phyloP scores from a whole-genome alignment of 2,888 invertebrate genomes.

The Caenorhabditis sp. region DNA sequence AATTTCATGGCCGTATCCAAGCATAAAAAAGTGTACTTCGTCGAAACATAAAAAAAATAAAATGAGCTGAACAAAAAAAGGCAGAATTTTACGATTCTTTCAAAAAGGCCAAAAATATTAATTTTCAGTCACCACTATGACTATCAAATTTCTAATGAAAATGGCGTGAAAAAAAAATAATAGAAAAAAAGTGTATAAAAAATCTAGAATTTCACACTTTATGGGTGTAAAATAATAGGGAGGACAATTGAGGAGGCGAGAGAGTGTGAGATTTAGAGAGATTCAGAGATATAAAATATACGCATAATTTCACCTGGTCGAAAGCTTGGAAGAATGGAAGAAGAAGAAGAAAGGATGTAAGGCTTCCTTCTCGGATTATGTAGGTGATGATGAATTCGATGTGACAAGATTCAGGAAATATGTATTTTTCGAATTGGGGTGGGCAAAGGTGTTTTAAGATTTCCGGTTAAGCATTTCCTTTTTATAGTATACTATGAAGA shows the following conservation, averaged over 20 bases:
- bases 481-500: too few species aligned
- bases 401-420: not conserved
- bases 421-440: not conserved
- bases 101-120: not conserved
- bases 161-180: not conserved
- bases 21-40: not conserved
- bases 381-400: not conserved
- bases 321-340: not conserved
- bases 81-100: not conserved
- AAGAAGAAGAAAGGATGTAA: too few species aligned
- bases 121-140: not conserved
- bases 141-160: not conserved
- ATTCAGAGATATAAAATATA: not conserved
- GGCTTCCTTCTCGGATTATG: not conserved
- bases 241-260: not conserved
- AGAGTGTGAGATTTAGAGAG: not conserved
- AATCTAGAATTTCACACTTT: conserved; percentile 1
- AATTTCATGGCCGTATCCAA: not conserved
- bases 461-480: too few species aligned
- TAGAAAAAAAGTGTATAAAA: not conserved
- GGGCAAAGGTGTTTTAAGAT: too few species aligned
- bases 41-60: not conserved
- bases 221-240: not conserved
- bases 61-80: not conserved
- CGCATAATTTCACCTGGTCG: not conserved